Evolutionary conservation across 2,888 invertebrate genomes (phyloP).

Genomic region (Oxystoma pomonae): DNA sequence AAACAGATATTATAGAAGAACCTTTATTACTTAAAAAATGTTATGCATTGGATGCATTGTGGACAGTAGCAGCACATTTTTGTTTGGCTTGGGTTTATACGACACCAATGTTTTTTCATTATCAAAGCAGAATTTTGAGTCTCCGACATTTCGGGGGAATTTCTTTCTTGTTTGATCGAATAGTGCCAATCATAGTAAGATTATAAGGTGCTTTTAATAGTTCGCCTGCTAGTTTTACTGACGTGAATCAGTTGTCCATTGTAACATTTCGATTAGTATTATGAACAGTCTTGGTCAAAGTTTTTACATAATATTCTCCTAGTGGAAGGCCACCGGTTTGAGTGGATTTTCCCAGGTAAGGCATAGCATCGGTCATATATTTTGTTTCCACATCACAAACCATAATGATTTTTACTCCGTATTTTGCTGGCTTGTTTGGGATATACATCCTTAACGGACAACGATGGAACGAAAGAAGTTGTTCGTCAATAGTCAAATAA

Average conservation of each 20-base stretch:
- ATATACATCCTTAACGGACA: constrained; percentile 35
- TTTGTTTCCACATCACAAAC: constrained; percentile 32
- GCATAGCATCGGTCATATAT: constrained; percentile 34
- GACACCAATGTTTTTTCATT: too few species aligned
- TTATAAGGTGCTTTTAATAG: constrained; percentile 35
- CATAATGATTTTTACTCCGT: constrained; percentile 37
- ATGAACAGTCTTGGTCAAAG: constrained; percentile 29
- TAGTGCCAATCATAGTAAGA: constrained; percentile 36
- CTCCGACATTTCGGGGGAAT: constrained; percentile 28
- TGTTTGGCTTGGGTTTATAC: too few species aligned
- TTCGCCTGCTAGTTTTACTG: constrained; percentile 33
- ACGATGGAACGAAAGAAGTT: constrained; percentile 28
- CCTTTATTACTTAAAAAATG: too few species aligned
- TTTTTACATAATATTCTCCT: constrained; percentile 30
- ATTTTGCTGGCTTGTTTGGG: constrained; percentile 36
- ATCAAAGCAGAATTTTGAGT: constrained; percentile 15
- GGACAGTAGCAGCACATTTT: too few species aligned
- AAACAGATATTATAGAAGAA: too few species aligned
- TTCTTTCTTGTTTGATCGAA: constrained; percentile 37
- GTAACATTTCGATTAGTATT: constrained; percentile 31
- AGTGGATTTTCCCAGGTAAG: constrained; percentile 35
- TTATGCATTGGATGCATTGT: too few species aligned
- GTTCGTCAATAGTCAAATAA: constrained; percentile 31
- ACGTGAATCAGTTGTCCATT: constrained; percentile 41
- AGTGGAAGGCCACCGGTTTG: constrained; percentile 31